phyloP scores from a whole-genome alignment of 1,140 invertebrate species.

The Wiebesia pumilae region DNA sequence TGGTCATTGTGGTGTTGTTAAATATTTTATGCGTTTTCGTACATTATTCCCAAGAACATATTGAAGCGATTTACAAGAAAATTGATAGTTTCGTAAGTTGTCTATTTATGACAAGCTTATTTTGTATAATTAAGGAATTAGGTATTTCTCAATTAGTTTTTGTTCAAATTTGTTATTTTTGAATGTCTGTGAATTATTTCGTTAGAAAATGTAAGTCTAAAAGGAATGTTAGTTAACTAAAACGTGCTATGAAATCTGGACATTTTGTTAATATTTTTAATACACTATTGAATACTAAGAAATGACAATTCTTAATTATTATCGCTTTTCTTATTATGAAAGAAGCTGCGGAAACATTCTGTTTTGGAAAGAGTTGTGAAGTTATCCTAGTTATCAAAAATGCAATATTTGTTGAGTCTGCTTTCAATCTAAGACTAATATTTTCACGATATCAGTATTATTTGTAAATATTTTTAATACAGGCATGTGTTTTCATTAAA shows the following conservation, averaged over 20 bases:
- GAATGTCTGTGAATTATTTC: neutral
- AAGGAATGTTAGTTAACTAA: neutral
- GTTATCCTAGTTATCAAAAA: neutral
- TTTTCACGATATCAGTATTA: neutral
- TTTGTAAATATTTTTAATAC: neutral
- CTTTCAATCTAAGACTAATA: neutral
- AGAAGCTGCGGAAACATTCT: no score
- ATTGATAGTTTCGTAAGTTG: neutral
- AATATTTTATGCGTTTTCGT: neutral
- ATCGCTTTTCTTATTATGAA: no score
- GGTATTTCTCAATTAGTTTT: slow-evolving; percentile 8
- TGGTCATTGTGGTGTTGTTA: neutral
- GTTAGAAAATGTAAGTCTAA: neutral
- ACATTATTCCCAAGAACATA: neutral
- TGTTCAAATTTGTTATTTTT: neutral
- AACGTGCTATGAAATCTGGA: neutral
- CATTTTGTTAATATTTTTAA: neutral
- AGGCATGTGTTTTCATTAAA: neutral
- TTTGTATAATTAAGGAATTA: slow-evolving; percentile 7
- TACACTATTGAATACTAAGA: no score
- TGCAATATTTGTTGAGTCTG: neutral
- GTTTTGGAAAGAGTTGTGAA: neutral
- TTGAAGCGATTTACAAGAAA: neutral
- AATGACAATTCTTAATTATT: no score
- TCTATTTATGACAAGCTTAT: neutral